Percentiles rank a stretch among this genome's conserved stretches.
These are phyloP conservation scores for Odontamblyopus lacepedii DNA, from an alignment of 2,797 vertebrate genomes.

Conservation along the genomic window DNA sequence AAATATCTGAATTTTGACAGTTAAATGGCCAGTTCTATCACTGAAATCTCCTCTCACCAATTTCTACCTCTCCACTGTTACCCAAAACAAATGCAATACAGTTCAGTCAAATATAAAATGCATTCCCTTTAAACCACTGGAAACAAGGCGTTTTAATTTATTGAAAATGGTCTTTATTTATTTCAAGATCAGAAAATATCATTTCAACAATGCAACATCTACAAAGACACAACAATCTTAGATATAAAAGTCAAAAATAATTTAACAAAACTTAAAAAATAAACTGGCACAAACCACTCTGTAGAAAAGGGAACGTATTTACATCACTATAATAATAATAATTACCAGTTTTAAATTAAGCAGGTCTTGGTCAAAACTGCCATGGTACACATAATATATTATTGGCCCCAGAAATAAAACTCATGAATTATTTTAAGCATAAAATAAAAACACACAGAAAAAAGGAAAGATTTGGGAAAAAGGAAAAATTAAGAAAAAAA, in stretches of 20 bases:
- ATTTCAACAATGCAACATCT: conserved; percentile 67
- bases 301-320: conserved; percentile 88
- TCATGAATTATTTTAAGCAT: conserved; percentile 71
- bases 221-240: conserved; percentile 90
- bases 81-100: too few relatives aligned
- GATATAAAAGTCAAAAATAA: conserved; percentile 95
- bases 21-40: too few relatives aligned
- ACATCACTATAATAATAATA: conserved; percentile 63
- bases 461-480: conserved; percentile 73
- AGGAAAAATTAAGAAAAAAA: conserved; percentile 71
- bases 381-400: conserved; percentile 71
- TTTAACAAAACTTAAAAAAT: conserved; percentile 90
- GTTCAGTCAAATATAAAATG: too few relatives aligned
- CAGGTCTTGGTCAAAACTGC: conserved; percentile 91
- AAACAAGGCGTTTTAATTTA: conserved; percentile 27
- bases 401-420: conserved; percentile 86
- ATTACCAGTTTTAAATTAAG: conserved; percentile 80
- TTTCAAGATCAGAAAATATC: conserved; percentile 64
- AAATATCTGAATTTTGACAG: too few relatives aligned
- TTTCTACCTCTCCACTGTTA: too few relatives aligned
- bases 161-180: conserved; percentile 72
- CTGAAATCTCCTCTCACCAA: too few relatives aligned
- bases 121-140: neutral
- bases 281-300: conserved; percentile 89
- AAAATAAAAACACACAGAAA: conserved; percentile 73